Evolutionary conservation across 2,888 invertebrate genomes (phyloP).

Genomic region (Pollenia angustigena): DNA sequence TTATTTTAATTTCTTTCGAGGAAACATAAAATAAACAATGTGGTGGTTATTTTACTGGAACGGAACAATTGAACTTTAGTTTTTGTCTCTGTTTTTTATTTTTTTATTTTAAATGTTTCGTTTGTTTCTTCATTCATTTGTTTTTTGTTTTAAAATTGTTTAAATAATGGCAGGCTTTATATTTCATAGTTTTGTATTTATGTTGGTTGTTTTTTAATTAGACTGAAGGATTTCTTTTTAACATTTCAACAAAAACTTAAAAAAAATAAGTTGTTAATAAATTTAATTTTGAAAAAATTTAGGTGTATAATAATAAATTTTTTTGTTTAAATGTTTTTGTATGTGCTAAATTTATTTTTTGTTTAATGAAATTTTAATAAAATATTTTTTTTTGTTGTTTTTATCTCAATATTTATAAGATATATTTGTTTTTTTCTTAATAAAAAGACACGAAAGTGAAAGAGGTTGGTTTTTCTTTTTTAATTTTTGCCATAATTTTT

Average conservation of each 20-base stretch:
- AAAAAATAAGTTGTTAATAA: conserved; percentile 13
- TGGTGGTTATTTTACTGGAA: conserved; percentile 74
- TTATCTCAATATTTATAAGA: conserved; percentile 72
- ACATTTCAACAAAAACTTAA: conserved; percentile 29
- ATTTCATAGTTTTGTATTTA: conserved; percentile 81
- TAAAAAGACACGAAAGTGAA: conserved; percentile 84
- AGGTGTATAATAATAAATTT: conserved; percentile 58
- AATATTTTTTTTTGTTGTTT: conserved; percentile 57
- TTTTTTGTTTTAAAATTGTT: conserved; percentile 41
- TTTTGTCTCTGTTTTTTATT: conserved; percentile 73
- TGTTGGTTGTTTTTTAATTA: conserved; percentile 58
- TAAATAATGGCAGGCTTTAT: conserved; percentile 81
- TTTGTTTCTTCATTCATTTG: conserved; percentile 51
- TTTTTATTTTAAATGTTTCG: conserved; percentile 72
- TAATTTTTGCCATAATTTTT: conserved; percentile 73
- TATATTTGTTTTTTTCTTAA: conserved; percentile 75
- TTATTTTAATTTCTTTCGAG: conserved; percentile 44
- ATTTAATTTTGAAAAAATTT: conserved; percentile 38
- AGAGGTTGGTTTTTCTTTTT: conserved; percentile 81
- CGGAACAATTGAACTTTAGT: conserved; percentile 78
- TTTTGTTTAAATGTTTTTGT: conserved; percentile 9
- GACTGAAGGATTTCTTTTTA: conserved; percentile 55
- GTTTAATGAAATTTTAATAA: conserved; percentile 65
- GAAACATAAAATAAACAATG: conserved; percentile 62
- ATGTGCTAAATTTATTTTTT: conserved; percentile 65